phyloP scores from a whole-genome alignment of 2,888 invertebrate genomes.

The Anorthoa munda region DNA sequence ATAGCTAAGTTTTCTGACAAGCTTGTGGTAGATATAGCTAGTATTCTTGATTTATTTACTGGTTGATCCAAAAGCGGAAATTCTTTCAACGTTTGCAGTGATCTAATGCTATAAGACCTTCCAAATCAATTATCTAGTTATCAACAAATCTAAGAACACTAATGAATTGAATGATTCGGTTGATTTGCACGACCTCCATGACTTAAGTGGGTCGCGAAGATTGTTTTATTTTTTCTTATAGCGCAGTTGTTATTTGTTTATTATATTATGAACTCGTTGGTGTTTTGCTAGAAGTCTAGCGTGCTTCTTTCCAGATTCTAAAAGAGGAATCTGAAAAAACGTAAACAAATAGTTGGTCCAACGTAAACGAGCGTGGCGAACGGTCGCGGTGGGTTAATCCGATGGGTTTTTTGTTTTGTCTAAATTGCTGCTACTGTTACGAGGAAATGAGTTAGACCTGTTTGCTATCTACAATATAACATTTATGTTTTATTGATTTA shows the following conservation, averaged over 20 bases:
- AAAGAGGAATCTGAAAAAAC: constrained; percentile 72
- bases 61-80: constrained; percentile 24
- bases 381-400: constrained; percentile 76
- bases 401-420: constrained; percentile 79
- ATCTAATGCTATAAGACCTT: constrained; percentile 41
- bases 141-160: constrained; percentile 48
- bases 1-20: constrained; percentile 15
- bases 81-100: constrained; percentile 25
- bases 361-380: constrained; percentile 77
- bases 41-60: constrained; percentile 4
- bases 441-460: constrained; percentile 68
- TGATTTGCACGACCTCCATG: constrained; percentile 64
- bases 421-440: constrained; percentile 62
- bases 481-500: constrained; percentile 20
- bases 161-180: constrained; percentile 63
- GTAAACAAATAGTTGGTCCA: constrained; percentile 78
- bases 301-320: constrained; percentile 61
- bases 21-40: not conserved
- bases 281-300: constrained; percentile 53
- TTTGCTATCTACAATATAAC: constrained; percentile 30
- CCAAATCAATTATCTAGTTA: constrained; percentile 46
- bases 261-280: constrained; percentile 34
- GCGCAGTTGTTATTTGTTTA: constrained; percentile 31
- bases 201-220: constrained; percentile 60
- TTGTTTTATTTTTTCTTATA: constrained; percentile 42